Evolutionary conservation across 2,888 invertebrate species (phyloP), one percentile per base, ranked within the genome.

Genomic region (Yponomeuta sedellus): DNA sequence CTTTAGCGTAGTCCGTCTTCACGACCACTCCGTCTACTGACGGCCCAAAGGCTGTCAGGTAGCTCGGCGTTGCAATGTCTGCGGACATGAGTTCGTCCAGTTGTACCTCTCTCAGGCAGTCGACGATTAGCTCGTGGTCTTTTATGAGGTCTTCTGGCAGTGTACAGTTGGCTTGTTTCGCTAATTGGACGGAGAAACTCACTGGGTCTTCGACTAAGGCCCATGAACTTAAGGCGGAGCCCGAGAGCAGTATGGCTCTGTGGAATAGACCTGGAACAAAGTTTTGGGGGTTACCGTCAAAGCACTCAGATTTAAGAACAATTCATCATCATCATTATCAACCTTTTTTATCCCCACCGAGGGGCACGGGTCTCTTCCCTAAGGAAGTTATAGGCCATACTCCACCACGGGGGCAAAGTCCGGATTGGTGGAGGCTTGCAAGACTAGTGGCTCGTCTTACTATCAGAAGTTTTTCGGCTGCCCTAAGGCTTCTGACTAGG

Each of bases 1-100:
- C 95, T 81, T 96, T 96, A 65, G 96, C 96, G 77, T 96, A 96
- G 81, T 97, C 96, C 44, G 96, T 94, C 86, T 96, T 95, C 72
- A 98, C 97, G 68, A 98, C 97, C 66, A 98, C 97, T 65, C 97
- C 98, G 79, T 98, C 98, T 61, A 98, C 97, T 75, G 97, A 97
- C 0, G 98, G 98, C 0, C 98, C 98, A 76, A 98, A 98, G 0
- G 97, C 95, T 70, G 95, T 96, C 64, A 97, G 86, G 79, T 96
- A 97, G 66, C 95, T 95, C 0, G 97, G 97, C 6, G 96, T 94
- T 69, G 92, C 93, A 65, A 96, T 95, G 77, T 96, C 96, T 1
- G 95, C 95, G 8, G 92, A 92, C 88, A 96, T 94, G 6, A 97
- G 90, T 71, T 95, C 95, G 62, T 94, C 94, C 10, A 97, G 85